Conservation (phyloP, 2,888 invertebrate species). For the Cheilosia vulpina region DNA sequence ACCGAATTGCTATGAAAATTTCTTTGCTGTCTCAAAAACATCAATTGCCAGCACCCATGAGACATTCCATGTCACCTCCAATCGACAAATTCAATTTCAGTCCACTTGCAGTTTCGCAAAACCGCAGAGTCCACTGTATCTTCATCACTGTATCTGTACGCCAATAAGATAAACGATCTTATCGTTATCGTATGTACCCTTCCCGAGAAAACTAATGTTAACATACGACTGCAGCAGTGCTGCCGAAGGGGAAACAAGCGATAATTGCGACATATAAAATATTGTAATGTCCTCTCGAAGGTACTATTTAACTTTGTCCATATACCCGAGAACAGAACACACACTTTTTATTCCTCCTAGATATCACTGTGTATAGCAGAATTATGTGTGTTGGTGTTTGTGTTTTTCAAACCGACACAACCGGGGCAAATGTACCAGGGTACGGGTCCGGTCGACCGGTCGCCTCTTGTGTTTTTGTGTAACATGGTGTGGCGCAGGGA, state of each 20-base stretch:
- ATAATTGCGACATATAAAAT: slow-evolving; percentile 71
- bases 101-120: slow-evolving; percentile 4
- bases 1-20: too few species aligned
- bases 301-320: slow-evolving; percentile 58
- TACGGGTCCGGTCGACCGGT: slow-evolving; percentile 43
- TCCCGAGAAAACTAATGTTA: slow-evolving; percentile 28
- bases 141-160: slow-evolving; percentile 12
- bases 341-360: slow-evolving; percentile 31
- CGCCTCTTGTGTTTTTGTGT: slow-evolving; percentile 33
- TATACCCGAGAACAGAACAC: slow-evolving; percentile 22
- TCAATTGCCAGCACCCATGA: neutral
- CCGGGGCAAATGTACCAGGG: slow-evolving; percentile 49
- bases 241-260: slow-evolving; percentile 53
- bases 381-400: neutral
- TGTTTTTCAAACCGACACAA: slow-evolving; percentile 47
- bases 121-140: slow-evolving; percentile 9
- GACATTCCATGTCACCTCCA: neutral
- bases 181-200: slow-evolving; percentile 46
- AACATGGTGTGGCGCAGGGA: slow-evolving; percentile 2
- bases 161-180: slow-evolving; percentile 63
- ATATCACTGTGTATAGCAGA: neutral
- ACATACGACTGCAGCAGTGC: slow-evolving; percentile 7
- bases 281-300: slow-evolving; percentile 68
- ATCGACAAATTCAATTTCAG: slow-evolving; percentile 26
- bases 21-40: neutral